A percentile compares a stretch with the other conserved stretches of the same genome.
phyloP scores from a whole-genome alignment of 2,888 invertebrate genomes.

The Chelonus formosanus region DNA sequence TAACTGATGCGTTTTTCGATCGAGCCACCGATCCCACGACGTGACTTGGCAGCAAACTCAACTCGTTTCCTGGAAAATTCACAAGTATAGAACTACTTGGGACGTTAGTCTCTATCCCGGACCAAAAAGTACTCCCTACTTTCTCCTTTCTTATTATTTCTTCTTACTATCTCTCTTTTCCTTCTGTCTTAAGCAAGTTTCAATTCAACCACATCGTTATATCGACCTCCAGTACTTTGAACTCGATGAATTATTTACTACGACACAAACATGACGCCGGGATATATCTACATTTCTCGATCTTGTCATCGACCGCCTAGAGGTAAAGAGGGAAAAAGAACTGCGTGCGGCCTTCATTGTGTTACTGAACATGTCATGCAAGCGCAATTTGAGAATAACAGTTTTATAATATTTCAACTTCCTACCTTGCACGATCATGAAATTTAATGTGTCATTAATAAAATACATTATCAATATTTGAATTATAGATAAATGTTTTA shows the following conservation, averaged over 20 bases:
- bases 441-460: too few species aligned
- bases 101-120: slow-evolving; percentile 15
- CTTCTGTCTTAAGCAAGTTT: slow-evolving; percentile 11
- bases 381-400: slow-evolving; percentile 12
- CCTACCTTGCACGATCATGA: too few species aligned
- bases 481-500: neutral
- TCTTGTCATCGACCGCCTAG: slow-evolving; percentile 49
- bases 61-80: slow-evolving; percentile 37
- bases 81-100: slow-evolving; percentile 5
- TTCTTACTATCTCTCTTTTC: slow-evolving; percentile 1
- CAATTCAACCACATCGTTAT: slow-evolving; percentile 34
- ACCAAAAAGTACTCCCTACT: slow-evolving; percentile 36
- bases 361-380: slow-evolving; percentile 14
- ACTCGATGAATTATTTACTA: slow-evolving; percentile 55
- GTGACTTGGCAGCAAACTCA: slow-evolving; percentile 51
- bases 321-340: slow-evolving; percentile 2
- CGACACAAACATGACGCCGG: slow-evolving; percentile 48
- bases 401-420: slow-evolving; percentile 4
- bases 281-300: slow-evolving; percentile 51
- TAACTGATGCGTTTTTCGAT: slow-evolving; percentile 40
- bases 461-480: neutral
- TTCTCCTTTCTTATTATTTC: neutral
- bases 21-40: slow-evolving; percentile 47
- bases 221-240: slow-evolving; percentile 42
- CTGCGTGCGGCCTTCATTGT: slow-evolving; percentile 24